Evolutionary conservation across 2,797 vertebrate genomes (phyloP), one percentile per base, ranked within the genome.

Genomic region (Lemur catta): DNA sequence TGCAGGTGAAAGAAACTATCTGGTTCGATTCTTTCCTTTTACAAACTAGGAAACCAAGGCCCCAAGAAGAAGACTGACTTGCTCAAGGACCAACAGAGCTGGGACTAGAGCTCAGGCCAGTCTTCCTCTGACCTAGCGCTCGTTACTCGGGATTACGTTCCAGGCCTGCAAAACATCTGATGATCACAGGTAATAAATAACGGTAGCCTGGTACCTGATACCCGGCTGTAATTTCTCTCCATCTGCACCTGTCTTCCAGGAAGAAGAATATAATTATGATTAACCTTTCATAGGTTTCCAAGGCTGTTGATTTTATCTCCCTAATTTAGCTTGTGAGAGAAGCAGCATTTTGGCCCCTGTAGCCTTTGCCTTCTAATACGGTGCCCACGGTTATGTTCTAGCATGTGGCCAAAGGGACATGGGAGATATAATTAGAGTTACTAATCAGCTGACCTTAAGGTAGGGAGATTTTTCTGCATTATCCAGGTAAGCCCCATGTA

Each of bases 111-210:
- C n/a, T 28, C 63, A 2, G 6, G 18, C 17, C 38, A 22, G 3
- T 2, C 91, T 17, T 78, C 61, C 7, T 30, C 26, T n/a, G 52
- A 65, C 28, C 14, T 33, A 35, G 28, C 38, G n/a, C 26, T 61
- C 28, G 1, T 43, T 15, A 35, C 12, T 67, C 43, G 18, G 0
- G 0, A 2, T 18, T 28, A 2, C 2, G 4, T 6, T 9, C 81
- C 30, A 13, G 20, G 17, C 18, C n/a, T 38, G 20, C 6, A 18
- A 50, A 72, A 38, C 14, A n/a, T 59, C 43, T 65, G 55, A 35
- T 15, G 4, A n/a, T 18, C n/a, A 9, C 6, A 52, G 57, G n/a
- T 90, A 22, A 35, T 17, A 52, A 46, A 41, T 4, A 59, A 61
- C 50, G 33, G 33, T 28, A 9, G 4, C 69, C 50, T 50, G 6